Percentiles rank a stretch among this genome's conserved stretches.
These are phyloP conservation scores for Macropis europaea DNA, from an alignment of 2,888 invertebrate genomes.

Conservation along the genomic window DNA sequence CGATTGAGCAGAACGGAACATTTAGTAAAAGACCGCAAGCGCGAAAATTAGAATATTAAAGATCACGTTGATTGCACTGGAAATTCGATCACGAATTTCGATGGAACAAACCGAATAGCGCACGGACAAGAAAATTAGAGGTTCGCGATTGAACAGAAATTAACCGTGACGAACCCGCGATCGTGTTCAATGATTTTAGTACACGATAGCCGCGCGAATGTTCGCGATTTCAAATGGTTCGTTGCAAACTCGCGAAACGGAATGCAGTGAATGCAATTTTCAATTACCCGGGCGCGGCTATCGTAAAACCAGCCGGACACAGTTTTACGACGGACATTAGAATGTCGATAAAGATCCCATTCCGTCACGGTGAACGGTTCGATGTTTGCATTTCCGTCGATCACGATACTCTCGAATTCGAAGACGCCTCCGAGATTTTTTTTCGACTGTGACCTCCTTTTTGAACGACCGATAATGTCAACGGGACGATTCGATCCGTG, in stretches of 20 bases:
- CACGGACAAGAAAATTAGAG: not conserved
- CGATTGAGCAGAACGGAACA: too few relatives aligned
- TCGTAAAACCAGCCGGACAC: conserved; percentile 54
- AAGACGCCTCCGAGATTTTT: too few relatives aligned
- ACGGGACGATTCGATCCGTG: too few relatives aligned
- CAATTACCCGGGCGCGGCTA: conserved; percentile 64
- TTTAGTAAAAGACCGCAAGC: too few relatives aligned
- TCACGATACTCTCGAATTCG: conserved; percentile 21
- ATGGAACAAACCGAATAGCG: not conserved
- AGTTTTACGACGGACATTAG: conserved; percentile 54
- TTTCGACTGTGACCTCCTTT: too few relatives aligned
- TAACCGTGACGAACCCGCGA: conserved; percentile 18
- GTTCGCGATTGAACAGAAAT: conserved; percentile 6
- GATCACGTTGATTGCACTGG: not conserved
- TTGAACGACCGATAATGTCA: too few relatives aligned
- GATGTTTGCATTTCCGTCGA: conserved; percentile 15
- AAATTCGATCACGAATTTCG: not conserved
- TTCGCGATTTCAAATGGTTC: conserved; percentile 30
- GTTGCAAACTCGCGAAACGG: conserved; percentile 40
- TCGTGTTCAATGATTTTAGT: conserved; percentile 23
- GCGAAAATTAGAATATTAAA: too few relatives aligned
- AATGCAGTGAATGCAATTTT: conserved; percentile 58
- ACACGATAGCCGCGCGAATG: conserved; percentile 34
- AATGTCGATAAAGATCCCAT: conserved; percentile 49
- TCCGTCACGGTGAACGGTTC: conserved; percentile 12